Evolutionary conservation across 2,113 vertebrate species (phyloP).

Genomic region (Chionodraco myersi): DNA sequence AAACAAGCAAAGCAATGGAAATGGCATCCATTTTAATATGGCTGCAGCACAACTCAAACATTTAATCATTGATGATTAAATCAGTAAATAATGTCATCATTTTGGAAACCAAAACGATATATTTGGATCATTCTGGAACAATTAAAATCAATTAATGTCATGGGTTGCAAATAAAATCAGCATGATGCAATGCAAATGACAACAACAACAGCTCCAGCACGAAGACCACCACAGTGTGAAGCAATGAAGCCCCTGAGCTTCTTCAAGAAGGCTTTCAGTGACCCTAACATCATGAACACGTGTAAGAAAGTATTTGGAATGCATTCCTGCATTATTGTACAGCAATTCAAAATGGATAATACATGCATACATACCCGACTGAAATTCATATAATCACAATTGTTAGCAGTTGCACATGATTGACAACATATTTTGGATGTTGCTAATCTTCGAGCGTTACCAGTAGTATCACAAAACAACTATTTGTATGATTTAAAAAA

Average conservation of each 20-base stretch:
- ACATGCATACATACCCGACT: not conserved
- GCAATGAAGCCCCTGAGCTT: not conserved
- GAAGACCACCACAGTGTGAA: conserved; percentile 8
- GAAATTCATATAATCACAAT: not conserved
- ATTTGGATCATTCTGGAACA: conserved; percentile 13
- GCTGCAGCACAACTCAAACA: conserved; percentile 2
- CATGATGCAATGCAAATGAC: conserved; percentile 17
- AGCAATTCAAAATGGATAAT: not conserved
- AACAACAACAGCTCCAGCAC: conserved; percentile 28
- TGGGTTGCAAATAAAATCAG: conserved; percentile 26
- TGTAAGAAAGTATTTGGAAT: conserved; percentile 6
- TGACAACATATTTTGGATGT: not conserved
- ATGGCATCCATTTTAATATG: conserved; percentile 10
- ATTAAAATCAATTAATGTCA: conserved; percentile 1
- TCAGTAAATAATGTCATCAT: not conserved
- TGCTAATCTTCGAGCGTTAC: not conserved
- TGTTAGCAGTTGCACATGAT: not conserved
- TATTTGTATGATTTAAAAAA: not conserved
- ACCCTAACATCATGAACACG: not conserved
- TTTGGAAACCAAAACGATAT: not conserved
- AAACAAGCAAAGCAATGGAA: conserved; percentile 8
- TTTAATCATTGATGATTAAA: not conserved
- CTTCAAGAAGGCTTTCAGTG: not conserved
- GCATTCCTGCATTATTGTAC: not conserved
- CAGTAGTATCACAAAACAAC: not conserved